Evolutionary conservation across 1,140 invertebrate species (phyloP).

Genomic region (Protaetia brevitarsis): DNA sequence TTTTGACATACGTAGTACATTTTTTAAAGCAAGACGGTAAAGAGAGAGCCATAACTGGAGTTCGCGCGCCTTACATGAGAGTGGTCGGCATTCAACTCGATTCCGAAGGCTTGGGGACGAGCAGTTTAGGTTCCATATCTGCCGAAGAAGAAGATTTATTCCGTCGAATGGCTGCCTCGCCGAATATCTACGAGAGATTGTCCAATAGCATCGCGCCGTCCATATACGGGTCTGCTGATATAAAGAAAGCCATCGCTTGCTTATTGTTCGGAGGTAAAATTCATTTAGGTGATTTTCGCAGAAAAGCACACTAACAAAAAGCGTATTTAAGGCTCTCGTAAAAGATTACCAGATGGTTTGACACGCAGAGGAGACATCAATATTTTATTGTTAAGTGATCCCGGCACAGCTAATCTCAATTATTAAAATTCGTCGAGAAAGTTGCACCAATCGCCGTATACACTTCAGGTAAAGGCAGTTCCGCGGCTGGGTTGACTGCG

Average conservation of each 20-base stretch:
- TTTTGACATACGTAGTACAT: too few species aligned
- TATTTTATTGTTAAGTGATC: conserved; percentile 92
- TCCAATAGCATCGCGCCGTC: conserved; percentile 93
- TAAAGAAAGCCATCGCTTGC: conserved; percentile 97
- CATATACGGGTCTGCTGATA: conserved; percentile 92
- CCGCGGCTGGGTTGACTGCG: conserved; percentile 97
- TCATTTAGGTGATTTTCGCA: too few species aligned
- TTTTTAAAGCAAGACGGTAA: conserved; percentile 62
- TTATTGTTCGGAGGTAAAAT: conserved; percentile 95
- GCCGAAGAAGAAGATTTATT: conserved; percentile 92
- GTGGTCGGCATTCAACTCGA: conserved; percentile 91
- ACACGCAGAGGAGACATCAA: conserved; percentile 97
- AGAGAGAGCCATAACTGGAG: conserved; percentile 87
- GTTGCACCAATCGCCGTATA: conserved; percentile 96
- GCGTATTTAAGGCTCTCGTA: conserved; percentile 66
- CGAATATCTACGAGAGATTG: conserved; percentile 88
- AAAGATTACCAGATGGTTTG: conserved; percentile 91
- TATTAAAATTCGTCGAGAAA: conserved; percentile 96
- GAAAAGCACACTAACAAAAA: too few species aligned
- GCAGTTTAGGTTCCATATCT: conserved; percentile 56
- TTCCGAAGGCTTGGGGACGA: conserved; percentile 72
- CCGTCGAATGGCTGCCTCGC: conserved; percentile 74
- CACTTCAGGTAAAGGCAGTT: conserved; percentile 98
- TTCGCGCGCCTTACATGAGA: conserved; percentile 89
- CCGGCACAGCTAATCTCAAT: conserved; percentile 98